phyloP scores from a whole-genome alignment of 2,797 vertebrate species.

The Sebastes trivittatus region DNA sequence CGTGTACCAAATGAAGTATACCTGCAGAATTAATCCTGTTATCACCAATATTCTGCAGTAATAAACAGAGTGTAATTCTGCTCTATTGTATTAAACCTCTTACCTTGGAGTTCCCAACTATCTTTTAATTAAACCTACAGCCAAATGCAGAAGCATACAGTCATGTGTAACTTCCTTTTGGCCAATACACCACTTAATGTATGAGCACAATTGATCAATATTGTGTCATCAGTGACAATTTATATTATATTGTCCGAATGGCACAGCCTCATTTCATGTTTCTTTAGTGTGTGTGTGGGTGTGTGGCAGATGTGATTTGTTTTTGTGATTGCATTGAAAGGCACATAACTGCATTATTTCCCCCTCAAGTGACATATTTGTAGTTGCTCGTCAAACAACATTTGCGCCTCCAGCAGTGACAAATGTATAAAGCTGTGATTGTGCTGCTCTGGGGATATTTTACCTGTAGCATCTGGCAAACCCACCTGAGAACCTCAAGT shows the following conservation, averaged over 20 bases:
- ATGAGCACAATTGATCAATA: neutral
- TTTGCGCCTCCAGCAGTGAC: neutral
- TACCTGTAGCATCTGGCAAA: conserved; percentile 17
- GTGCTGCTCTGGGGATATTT: neutral
- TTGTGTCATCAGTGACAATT: neutral
- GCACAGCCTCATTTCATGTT: neutral
- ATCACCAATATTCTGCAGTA: neutral
- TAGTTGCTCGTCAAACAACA: neutral
- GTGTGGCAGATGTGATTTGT: neutral
- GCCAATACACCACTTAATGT: neutral
- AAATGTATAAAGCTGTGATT: conserved; percentile 7
- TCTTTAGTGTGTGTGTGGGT: neutral
- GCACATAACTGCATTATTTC: neutral
- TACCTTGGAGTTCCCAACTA: neutral
- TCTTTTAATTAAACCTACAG: conserved; percentile 1
- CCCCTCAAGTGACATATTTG: neutral
- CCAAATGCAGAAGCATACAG: neutral
- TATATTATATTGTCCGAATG: neutral
- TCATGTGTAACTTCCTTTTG: neutral
- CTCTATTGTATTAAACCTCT: neutral
- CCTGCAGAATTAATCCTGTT: conserved; percentile 10
- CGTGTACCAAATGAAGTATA: neutral
- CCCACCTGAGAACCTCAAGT: neutral
- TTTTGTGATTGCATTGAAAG: neutral
- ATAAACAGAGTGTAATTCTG: neutral